These are phyloP conservation scores for Calvadosia cruxmelitensis DNA, from an alignment of 30 jellyfish, hydroid and myxozoan species.

Conservation along the genomic window DNA sequence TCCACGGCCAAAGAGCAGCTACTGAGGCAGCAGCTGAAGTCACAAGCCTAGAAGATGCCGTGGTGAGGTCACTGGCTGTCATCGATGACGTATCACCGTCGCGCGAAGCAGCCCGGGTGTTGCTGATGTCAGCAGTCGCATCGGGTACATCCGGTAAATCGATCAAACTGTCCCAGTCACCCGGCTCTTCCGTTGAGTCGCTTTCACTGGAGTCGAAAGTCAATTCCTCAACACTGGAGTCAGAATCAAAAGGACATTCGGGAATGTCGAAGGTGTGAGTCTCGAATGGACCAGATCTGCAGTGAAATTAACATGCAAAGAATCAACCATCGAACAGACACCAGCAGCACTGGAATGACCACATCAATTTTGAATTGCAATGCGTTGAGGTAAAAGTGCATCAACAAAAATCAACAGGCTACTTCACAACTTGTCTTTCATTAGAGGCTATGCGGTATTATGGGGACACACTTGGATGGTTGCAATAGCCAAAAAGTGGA, in stretches of 20 bases:
- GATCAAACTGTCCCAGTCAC: constrained; percentile 73
- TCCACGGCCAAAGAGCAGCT: constrained; percentile 89
- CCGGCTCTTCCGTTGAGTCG: constrained; percentile 12
- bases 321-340: neutral
- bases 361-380: neutral
- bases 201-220: constrained; percentile 23
- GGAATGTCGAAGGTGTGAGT: constrained; percentile 19
- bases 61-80: constrained; percentile 9
- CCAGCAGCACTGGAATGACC: neutral
- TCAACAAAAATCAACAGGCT: neutral
- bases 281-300: constrained; percentile 42
- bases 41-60: constrained; percentile 74
- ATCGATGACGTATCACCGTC: neutral
- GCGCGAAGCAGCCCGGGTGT: neutral
- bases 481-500: no score
- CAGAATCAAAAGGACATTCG: constrained; percentile 68
- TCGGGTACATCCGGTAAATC: constrained; percentile 57
- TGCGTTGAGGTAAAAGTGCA: neutral
- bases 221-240: constrained; percentile 47
- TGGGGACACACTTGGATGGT: no score
- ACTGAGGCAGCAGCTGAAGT: constrained; percentile 98
- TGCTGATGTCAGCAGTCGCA: no score
- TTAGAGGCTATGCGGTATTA: neutral
- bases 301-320: neutral
- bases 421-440: neutral